phyloP scores from a whole-genome alignment of 2,113 vertebrate genomes.

The Martes martes region DNA sequence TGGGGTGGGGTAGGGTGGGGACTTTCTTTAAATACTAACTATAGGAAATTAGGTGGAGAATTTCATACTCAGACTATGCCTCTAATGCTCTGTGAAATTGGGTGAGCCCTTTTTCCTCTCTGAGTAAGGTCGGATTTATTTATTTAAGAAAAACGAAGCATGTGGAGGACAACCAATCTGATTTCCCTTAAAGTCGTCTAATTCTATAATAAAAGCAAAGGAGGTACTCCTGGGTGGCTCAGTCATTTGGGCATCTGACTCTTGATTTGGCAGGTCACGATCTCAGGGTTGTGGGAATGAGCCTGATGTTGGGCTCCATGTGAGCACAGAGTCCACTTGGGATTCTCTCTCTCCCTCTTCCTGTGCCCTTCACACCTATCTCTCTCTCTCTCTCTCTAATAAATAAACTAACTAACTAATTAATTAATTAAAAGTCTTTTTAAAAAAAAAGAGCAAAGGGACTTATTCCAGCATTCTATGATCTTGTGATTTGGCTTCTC shows the following conservation, averaged over 20 bases:
- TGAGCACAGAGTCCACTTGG: neutral
- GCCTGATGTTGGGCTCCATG: neutral
- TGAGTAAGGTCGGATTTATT: neutral
- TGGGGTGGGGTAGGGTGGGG: no score
- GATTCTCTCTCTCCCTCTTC: neutral
- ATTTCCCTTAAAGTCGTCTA: neutral
- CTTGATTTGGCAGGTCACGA: neutral
- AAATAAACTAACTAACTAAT: neutral
- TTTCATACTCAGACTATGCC: neutral
- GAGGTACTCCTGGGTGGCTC: neutral
- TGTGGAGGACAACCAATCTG: neutral
- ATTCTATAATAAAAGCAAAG: constrained; percentile 13
- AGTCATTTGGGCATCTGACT: neutral
- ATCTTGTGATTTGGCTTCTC: neutral
- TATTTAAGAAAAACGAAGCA: neutral
- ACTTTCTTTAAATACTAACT: neutral
- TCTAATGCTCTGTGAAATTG: neutral
- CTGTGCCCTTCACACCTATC: neutral
- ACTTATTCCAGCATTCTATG: neutral
- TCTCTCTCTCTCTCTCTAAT: neutral
- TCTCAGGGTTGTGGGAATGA: neutral
- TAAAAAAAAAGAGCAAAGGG: neutral
- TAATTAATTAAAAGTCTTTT: neutral
- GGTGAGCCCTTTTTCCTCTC: neutral
- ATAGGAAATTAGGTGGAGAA: neutral